Evolutionary conservation across 2,797 vertebrate species (phyloP), one percentile per base, ranked within the genome.

Genomic region (Podarcis siculus): DNA sequence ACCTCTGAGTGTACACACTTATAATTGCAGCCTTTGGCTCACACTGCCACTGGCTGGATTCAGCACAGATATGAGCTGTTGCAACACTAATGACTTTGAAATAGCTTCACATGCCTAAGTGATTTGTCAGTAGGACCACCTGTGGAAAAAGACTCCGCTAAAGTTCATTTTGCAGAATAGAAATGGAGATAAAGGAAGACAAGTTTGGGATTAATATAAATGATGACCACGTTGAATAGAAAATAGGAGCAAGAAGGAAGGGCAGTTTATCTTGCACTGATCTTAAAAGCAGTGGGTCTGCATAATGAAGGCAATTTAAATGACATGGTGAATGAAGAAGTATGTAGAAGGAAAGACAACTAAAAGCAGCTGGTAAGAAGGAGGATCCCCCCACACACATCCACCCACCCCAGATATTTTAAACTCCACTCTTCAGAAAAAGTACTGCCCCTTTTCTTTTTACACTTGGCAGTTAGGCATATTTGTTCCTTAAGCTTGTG

Each of bases 61-160:
- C 55, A 45, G 32, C 82, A 81, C 79, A 49, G 89, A 89, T 75
- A 86, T 90, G 91, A 90, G 79, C 91, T 76, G 55, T 79, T 84
- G 90, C 89, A 87, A 91, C 89, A 0, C 85, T 75, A 71, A 92
- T 92, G 80, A 86, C 72, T 94, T 81, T 92, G 95, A 92, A 91
- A 90, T 89, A 90, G 69, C 88, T 94, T 84, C 93, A 83, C 85
- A 91, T 90, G 92, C 86, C 89, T 66, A 90, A 92, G 89, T 88
- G 75, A 64, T 93, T 82, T 92, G 90, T 86, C 93, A 92, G 80
- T 92, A 87, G 42, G 86, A 82, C 90, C 71, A 37, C 42, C 91
- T 94, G 90, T 89, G 75, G 49, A 86, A 92, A 86, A 91, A 93
- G 87, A 71, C 76, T 87, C 81, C 76, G 87, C 81, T 88, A 42